Percentiles rank a stretch among this genome's conserved stretches.
Conservation (phyloP, 2,888 invertebrate genomes). For the Spisula solida region DNA sequence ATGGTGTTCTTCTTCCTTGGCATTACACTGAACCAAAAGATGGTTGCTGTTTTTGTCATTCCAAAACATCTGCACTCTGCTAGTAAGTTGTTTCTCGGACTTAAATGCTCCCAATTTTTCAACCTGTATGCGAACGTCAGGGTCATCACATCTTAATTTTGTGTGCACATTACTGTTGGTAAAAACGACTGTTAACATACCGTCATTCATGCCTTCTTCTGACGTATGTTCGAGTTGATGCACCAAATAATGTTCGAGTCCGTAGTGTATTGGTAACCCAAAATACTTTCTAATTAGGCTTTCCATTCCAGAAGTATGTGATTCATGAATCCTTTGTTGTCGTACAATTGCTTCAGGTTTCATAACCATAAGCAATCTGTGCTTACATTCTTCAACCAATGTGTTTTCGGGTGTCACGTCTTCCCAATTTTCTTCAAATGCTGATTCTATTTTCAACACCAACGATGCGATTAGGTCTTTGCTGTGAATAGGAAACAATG, state of each 20-base stretch:
- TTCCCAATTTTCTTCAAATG: background rate
- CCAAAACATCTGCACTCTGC: conserved; percentile 68
- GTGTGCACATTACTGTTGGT: conserved; percentile 74
- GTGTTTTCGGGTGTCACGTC: background rate
- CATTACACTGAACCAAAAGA: conserved; percentile 72
- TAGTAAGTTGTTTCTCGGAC: conserved; percentile 74
- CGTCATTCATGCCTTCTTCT: background rate
- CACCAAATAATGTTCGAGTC: conserved; percentile 57
- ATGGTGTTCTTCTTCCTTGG: conserved; percentile 69
- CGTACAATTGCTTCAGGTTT: conserved; percentile 71
- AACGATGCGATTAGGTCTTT: conserved; percentile 70
- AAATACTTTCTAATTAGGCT: conserved; percentile 55
- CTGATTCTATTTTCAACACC: conserved; percentile 46
- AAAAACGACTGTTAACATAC: conserved; percentile 60
- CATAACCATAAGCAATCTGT: conserved; percentile 59
- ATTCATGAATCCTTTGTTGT: background rate
- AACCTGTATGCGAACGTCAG: conserved; percentile 37
- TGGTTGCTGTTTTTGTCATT: conserved; percentile 47
- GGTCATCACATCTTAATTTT: conserved; percentile 5
- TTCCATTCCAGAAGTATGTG: background rate
- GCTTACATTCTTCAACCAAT: conserved; percentile 39
- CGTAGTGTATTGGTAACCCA: conserved; percentile 69
- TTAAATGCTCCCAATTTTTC: conserved; percentile 75
- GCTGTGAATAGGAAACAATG: conserved; percentile 70
- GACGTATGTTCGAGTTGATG: conserved; percentile 7